These are phyloP conservation scores for Holcopasites calliopsidis DNA, from an alignment of 1,140 invertebrate species.

Conservation along the genomic window DNA sequence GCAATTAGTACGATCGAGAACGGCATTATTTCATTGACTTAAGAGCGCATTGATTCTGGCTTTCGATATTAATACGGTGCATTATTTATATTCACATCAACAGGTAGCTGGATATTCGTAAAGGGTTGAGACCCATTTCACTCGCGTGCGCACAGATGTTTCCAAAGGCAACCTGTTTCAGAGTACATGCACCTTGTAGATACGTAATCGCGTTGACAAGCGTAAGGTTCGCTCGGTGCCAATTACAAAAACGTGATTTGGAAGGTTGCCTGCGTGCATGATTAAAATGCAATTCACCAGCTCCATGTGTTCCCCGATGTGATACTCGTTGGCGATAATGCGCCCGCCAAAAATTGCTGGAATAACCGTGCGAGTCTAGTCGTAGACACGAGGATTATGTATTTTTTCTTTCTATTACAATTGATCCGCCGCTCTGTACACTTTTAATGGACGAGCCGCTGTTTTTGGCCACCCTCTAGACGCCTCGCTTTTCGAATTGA, in stretches of 20 bases:
- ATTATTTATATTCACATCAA: not conserved
- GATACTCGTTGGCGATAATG: not conserved
- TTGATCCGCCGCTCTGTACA: too few relatives aligned
- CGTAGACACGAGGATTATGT: not conserved
- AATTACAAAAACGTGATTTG: slow-evolving; percentile 39
- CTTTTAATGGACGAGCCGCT: too few relatives aligned
- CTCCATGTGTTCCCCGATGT: not conserved
- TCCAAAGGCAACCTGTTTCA: slow-evolving; percentile 21
- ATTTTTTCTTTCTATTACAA: not conserved
- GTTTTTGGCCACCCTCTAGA: too few relatives aligned
- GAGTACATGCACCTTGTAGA: slow-evolving; percentile 12
- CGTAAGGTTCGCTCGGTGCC: slow-evolving; percentile 21
- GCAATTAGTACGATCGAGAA: not conserved
- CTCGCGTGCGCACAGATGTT: slow-evolving; percentile 15
- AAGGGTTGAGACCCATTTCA: not conserved
- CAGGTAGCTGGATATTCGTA: slow-evolving; percentile 36
- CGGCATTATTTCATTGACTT: not conserved
- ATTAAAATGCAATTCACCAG: slow-evolving; percentile 36
- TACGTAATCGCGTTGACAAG: slow-evolving; percentile 36
- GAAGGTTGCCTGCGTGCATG: not conserved
- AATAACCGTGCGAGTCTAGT: not conserved
- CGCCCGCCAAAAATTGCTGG: not conserved
- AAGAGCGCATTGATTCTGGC: not conserved
- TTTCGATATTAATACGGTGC: not conserved
- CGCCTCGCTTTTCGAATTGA: too few relatives aligned